A percentile compares a stretch with the other conserved stretches of the same genome.
Conservation (phyloP, 2,888 invertebrate genomes). For the Caenorhabditis macrosperma region DNA sequence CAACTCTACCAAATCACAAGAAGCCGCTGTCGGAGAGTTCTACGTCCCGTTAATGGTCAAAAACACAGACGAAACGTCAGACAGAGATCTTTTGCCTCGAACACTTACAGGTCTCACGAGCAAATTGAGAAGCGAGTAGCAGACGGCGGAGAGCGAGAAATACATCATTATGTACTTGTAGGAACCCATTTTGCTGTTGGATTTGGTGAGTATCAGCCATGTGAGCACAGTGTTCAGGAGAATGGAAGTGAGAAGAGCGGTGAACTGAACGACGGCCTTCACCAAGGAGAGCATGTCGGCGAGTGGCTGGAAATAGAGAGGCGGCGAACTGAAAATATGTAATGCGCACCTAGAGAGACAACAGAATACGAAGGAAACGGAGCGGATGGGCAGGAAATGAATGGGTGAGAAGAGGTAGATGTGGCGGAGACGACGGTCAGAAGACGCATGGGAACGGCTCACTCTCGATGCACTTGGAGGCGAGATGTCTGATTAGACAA, state of each 20-base stretch:
- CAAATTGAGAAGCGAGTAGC: constrained; percentile 21
- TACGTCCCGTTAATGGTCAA: neutral
- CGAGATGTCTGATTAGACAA: neutral
- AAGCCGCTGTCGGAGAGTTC: neutral
- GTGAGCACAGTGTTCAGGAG: constrained; percentile 30
- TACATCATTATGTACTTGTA: constrained; percentile 51
- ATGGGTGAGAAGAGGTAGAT: neutral
- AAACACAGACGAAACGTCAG: neutral
- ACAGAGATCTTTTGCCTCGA: neutral
- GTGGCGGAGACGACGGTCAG: neutral
- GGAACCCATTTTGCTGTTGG: constrained; percentile 37
- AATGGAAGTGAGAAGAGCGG: constrained; percentile 13
- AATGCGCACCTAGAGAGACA: neutral
- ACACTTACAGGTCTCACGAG: constrained; percentile 34
- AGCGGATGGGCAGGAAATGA: constrained; percentile 10
- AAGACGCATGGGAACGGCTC: neutral
- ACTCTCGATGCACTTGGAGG: neutral
- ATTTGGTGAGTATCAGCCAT: constrained; percentile 39
- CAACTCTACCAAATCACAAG: neutral
- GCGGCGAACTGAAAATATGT: constrained; percentile 8
- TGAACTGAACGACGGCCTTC: constrained; percentile 15
- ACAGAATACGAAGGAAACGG: neutral
- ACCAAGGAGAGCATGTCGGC: constrained; percentile 22
- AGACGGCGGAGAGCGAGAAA: constrained; percentile 21
- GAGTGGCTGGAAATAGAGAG: constrained; percentile 1